Conservation (phyloP, 2,888 invertebrate species). For the Craniophora ligustri region DNA sequence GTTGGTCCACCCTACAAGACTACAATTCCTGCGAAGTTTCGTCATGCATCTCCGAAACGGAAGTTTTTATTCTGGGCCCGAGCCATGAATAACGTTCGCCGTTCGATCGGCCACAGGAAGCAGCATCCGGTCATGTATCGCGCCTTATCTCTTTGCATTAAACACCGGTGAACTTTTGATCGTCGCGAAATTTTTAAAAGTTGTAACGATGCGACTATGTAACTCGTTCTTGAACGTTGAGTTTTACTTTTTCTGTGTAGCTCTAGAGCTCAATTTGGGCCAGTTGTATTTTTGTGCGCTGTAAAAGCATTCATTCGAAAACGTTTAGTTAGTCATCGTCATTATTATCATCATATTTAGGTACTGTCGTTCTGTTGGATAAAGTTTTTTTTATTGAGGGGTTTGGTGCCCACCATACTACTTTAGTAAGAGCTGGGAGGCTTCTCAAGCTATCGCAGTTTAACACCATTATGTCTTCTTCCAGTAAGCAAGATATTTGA, state of each 20-base stretch:
- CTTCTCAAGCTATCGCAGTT: too few species aligned
- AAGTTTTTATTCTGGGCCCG: conserved; percentile 69
- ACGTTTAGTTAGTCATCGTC: too few species aligned
- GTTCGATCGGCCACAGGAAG: conserved; percentile 65
- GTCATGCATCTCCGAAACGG: conserved; percentile 57
- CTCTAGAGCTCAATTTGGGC: neutral
- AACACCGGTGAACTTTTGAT: conserved; percentile 63
- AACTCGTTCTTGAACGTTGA: conserved; percentile 2
- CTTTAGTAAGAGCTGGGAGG: too few species aligned
- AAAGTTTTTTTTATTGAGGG: too few species aligned
- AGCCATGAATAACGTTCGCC: conserved; percentile 71
- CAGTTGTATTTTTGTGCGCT: too few species aligned
- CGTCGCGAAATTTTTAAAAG: conserved; percentile 66
- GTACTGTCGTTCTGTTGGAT: too few species aligned
- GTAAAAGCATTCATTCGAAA: too few species aligned
- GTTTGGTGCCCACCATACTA: too few species aligned
- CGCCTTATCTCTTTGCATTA: conserved; percentile 65
- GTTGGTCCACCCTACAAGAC: conserved; percentile 41
- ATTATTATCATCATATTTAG: too few species aligned
- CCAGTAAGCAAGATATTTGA: too few species aligned
- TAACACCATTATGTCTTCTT: too few species aligned
- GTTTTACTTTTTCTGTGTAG: conserved; percentile 2
- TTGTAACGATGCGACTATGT: conserved; percentile 54
- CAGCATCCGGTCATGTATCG: conserved; percentile 63
- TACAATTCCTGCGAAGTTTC: conserved; percentile 66